Percentiles rank a stretch among this genome's conserved stretches.
Evolutionary conservation across 2,797 vertebrate genomes (phyloP).

Genomic region (Chromis chromis): DNA sequence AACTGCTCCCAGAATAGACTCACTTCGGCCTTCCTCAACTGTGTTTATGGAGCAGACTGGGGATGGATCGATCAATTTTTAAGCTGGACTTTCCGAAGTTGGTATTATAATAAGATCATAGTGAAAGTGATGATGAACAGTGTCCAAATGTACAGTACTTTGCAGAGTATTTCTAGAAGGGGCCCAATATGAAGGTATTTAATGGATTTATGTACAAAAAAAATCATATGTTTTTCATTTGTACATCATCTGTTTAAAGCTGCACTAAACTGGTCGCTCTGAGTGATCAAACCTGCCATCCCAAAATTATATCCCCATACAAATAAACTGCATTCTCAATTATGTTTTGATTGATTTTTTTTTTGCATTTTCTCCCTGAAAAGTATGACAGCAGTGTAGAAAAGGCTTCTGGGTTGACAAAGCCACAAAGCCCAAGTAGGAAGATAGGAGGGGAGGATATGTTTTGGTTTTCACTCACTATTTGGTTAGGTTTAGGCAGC

Average conservation of each 20-base stretch:
- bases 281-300: too few relatives aligned
- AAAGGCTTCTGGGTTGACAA: too few relatives aligned
- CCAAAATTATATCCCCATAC: too few relatives aligned
- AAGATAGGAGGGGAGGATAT: too few relatives aligned
- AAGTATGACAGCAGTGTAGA: too few relatives aligned
- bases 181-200: not conserved
- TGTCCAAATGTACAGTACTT: not conserved
- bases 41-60: constrained; percentile 30
- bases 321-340: too few relatives aligned
- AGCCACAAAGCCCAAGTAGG: too few relatives aligned
- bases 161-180: not conserved
- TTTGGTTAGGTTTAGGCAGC: too few relatives aligned
- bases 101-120: not conserved
- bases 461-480: too few relatives aligned
- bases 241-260: not conserved
- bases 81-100: constrained; percentile 11
- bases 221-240: not conserved
- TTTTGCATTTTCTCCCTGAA: too few relatives aligned
- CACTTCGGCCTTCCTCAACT: constrained; percentile 10
- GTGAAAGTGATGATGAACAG: not conserved
- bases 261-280: not conserved
- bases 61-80: constrained; percentile 27
- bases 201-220: not conserved
- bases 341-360: too few relatives aligned
- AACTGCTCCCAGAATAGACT: constrained; percentile 56